A percentile compares a stretch with the other conserved stretches of the same genome.
phyloP scores from a whole-genome alignment of 2,797 vertebrate species.

The Falco novaeseelandiae region DNA sequence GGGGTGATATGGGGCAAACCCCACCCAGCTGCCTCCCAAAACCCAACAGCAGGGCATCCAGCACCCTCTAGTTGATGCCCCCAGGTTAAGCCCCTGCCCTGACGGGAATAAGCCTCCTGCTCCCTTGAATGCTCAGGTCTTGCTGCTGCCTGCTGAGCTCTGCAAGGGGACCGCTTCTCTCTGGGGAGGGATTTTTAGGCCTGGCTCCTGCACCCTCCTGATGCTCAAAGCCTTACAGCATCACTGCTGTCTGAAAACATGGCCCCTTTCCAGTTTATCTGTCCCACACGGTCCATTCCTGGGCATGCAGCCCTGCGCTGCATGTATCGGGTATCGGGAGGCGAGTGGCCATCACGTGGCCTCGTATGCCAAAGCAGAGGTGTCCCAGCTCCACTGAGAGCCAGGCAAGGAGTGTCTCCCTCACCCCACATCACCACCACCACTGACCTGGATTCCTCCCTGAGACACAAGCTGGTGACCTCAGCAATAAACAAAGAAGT shows the following conservation, averaged over 20 bases:
- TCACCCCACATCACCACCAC: not conserved
- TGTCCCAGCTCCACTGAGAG: not conserved
- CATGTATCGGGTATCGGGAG: too few species aligned
- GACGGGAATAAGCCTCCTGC: not conserved
- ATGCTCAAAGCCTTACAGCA: not conserved
- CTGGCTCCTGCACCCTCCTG: not conserved
- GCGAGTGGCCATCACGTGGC: rapidly evolving
- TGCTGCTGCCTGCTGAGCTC: rapidly evolving
- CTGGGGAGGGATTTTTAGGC: not conserved
- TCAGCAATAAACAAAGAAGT: conserved; percentile 47
- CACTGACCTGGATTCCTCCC: conserved; percentile 34
- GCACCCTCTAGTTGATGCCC: not conserved
- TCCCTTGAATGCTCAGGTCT: rapidly evolving
- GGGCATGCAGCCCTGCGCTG: rapidly evolving
- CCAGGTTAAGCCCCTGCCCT: not conserved
- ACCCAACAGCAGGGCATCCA: too few species aligned
- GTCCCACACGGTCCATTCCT: rapidly evolving
- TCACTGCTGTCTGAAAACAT: not conserved
- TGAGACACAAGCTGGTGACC: conserved; percentile 10
- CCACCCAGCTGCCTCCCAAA: not conserved
- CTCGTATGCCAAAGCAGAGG: rapidly evolving
- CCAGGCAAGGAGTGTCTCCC: not conserved
- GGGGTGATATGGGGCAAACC: not conserved
- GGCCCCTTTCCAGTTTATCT: rapidly evolving
- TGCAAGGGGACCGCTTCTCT: not conserved